Conservation (phyloP, 2,797 vertebrate genomes). For the Euthynnus affinis region DNA sequence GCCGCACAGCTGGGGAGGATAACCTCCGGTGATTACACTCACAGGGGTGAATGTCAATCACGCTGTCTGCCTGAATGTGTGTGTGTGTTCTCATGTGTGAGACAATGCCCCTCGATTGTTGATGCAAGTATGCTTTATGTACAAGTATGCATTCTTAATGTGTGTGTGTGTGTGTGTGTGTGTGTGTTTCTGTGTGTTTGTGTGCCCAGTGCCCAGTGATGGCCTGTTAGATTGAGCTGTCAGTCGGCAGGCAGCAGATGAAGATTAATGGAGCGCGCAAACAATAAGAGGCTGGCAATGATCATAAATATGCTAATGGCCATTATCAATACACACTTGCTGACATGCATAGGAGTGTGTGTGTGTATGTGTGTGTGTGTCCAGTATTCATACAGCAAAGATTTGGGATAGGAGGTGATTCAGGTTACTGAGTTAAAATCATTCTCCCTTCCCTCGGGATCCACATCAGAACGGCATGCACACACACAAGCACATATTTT, state of each 20-base stretch:
- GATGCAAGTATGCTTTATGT: conserved; percentile 68
- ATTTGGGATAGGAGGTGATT: conserved; percentile 85
- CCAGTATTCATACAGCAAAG: conserved; percentile 77
- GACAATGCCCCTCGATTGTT: conserved; percentile 89
- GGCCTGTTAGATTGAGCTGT: conserved; percentile 99
- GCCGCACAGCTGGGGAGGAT: conserved; percentile 93
- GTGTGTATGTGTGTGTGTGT: conserved; percentile 49
- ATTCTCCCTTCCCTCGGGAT: conserved; percentile 64
- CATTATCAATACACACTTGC: conserved; percentile 91
- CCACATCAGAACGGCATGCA: conserved; percentile 27
- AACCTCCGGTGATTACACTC: conserved; percentile 95
- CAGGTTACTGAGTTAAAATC: conserved; percentile 83
- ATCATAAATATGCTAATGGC: conserved; percentile 99
- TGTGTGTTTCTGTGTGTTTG: conserved; percentile 52
- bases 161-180: conserved; percentile 51
- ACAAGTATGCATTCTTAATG: conserved; percentile 60
- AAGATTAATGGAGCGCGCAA: conserved; percentile 98
- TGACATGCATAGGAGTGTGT: conserved; percentile 55
- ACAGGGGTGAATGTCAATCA: conserved; percentile 95
- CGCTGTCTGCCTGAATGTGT: conserved; percentile 58
- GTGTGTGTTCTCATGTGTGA: conserved; percentile 74
- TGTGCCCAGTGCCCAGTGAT: conserved; percentile 87
- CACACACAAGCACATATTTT: conserved; percentile 13
- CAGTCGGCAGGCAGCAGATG: conserved; percentile 94
- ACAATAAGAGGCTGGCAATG: conserved; percentile 99